Evolutionary conservation across 23 tunicate genomes (phyloP).

Genomic region (Trididemnum clinides): DNA sequence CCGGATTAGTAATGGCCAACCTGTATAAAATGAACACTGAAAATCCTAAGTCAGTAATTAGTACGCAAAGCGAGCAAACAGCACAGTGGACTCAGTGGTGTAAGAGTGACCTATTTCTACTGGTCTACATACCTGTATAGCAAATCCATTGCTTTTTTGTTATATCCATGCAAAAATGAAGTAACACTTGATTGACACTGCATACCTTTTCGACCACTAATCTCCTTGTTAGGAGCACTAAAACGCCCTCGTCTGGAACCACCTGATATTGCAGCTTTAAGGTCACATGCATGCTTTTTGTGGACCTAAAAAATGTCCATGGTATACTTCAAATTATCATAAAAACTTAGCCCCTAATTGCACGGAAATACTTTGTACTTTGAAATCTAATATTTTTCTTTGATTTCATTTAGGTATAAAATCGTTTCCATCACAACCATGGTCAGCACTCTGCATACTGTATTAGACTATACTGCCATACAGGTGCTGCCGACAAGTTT

Average conservation of each 20-base stretch:
- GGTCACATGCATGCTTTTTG: neutral
- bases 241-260: slow-evolving; percentile 3
- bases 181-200: slow-evolving; percentile 6
- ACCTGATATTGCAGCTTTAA: slow-evolving; percentile 14
- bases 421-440: neutral
- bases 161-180: slow-evolving; percentile 4
- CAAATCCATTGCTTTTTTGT: slow-evolving; percentile 2
- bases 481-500: too few relatives aligned
- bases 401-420: neutral
- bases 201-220: neutral
- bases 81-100: neutral
- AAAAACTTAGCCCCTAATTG: too few relatives aligned
- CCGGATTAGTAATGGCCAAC: too few relatives aligned
- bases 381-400: neutral
- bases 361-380: too few relatives aligned
- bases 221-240: neutral
- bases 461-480: neutral
- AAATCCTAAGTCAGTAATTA: neutral
- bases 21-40: neutral
- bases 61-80: neutral
- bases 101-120: neutral
- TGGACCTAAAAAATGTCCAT: slow-evolving; percentile 14
- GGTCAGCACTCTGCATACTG: neutral
- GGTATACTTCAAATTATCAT: too few relatives aligned
- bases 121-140: neutral